Evolutionary conservation across 2,113 vertebrate genomes (phyloP).

Genomic region (Diglossa brunneiventris): DNA sequence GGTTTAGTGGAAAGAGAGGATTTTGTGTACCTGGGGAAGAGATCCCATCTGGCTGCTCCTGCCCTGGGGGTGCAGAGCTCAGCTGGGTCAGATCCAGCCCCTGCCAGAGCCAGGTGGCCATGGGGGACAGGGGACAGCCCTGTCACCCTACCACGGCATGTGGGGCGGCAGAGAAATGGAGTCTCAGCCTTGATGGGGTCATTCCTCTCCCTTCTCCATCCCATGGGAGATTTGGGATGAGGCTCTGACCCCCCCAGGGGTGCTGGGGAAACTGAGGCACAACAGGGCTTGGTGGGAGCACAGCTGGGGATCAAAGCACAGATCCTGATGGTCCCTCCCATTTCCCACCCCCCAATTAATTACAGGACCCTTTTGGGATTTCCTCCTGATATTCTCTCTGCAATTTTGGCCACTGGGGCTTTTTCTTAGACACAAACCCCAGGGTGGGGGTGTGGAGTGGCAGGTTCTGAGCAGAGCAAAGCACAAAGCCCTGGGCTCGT

Average conservation of each 20-base stretch:
- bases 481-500: background rate
- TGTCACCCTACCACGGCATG: accelerated
- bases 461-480: background rate
- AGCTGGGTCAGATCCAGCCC: accelerated
- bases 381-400: accelerated
- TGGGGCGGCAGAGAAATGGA: background rate
- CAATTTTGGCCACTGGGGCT: background rate
- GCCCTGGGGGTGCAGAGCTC: background rate
- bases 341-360: background rate
- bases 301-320: background rate
- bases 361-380: background rate
- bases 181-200: accelerated
- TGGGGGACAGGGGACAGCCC: background rate
- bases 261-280: background rate
- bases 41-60: background rate
- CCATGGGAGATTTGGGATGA: background rate
- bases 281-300: background rate
- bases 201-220: background rate
- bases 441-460: background rate
- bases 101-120: background rate
- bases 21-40: background rate
- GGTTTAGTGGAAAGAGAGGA: background rate
- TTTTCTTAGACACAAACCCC: background rate
- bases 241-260: accelerated
- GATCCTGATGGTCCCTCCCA: background rate